phyloP scores from a whole-genome alignment of 2,113 vertebrate species.

The Aviceda subcristata region DNA sequence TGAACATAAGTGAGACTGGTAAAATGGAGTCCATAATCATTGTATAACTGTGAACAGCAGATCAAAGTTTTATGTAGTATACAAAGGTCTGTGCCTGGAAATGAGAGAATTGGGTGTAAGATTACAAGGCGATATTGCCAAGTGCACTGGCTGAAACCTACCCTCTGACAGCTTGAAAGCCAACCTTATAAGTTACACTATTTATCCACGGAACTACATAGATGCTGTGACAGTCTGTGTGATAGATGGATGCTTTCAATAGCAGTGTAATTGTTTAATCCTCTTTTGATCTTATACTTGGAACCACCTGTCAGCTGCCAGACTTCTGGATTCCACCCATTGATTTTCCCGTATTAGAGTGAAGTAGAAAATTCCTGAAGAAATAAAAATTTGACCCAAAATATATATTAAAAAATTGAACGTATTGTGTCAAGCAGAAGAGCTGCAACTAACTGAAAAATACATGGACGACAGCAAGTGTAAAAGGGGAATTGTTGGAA shows the following conservation, averaged over 20 bases:
- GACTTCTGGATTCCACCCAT: background rate
- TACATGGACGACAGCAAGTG: background rate
- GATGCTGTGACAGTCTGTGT: background rate
- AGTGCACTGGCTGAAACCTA: background rate
- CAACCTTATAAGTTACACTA: background rate
- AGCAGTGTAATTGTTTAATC: slow-evolving; percentile 32
- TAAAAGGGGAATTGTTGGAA: background rate
- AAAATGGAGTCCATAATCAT: background rate
- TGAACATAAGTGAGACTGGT: background rate
- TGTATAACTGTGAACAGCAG: background rate
- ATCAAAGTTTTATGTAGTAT: background rate
- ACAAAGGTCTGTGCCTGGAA: background rate
- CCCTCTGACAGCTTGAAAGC: background rate
- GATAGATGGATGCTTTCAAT: slow-evolving; percentile 19
- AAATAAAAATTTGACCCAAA: background rate
- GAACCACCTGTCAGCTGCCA: background rate
- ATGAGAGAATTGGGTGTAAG: background rate
- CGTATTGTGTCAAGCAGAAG: background rate
- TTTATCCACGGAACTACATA: background rate
- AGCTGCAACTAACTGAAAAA: background rate
- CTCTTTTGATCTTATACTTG: slow-evolving; percentile 20
- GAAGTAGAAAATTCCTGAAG: background rate
- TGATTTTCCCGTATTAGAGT: background rate
- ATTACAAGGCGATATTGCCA: background rate
- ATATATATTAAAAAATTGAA: background rate